Evolutionary conservation across 2,888 invertebrate species (phyloP), one percentile per base, ranked within the genome.

Genomic region (Euzophera pinguis): DNA sequence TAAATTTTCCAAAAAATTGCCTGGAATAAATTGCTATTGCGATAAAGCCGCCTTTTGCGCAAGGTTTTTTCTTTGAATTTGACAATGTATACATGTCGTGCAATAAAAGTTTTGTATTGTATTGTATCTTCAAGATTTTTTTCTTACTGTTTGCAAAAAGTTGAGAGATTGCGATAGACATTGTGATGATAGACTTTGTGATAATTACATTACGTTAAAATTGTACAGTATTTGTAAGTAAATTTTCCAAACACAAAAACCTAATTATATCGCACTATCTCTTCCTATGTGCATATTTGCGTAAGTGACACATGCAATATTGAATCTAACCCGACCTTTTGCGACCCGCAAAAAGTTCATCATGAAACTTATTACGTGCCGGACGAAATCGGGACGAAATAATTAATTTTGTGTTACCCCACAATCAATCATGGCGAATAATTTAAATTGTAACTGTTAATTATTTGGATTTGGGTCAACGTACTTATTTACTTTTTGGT

Each of bases 361-460:
- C 39, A 49, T 38, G 42, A 35, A 50, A 54, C 53, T 51, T 52
- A 63, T 67, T 58, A 59, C 34, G 22, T 7, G 38, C 37, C 22
- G 22, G 5, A 22, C 22, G 22, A 22, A 22, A 16, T 14, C 29
- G 48, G 27, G 17, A 37, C 37, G 14, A 35, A 49, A 27, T 49
- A 49, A 48, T 54, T 39, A 57, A 50, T 22, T 43, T 39, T 43
- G 32, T 53, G 59, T 63, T 62, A 65, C 51, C 47, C 29, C 53
- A 55, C 53, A 60, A 70, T 70, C 66, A 70, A 69, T 70, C 69
- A 70, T 61, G 55, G 57, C 32, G 53, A 37, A 53, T 59, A 12
- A 50, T 39, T 41, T 16, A 32, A 50, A 52, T 52, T 16, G 29
- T 32, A 17, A 39, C 12, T 39, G 39, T 41, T 38, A 47, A 47